Evolutionary conservation across 64 coral and sea anemone genomes (phyloP).

Genomic region (Stylophora pistillata): DNA sequence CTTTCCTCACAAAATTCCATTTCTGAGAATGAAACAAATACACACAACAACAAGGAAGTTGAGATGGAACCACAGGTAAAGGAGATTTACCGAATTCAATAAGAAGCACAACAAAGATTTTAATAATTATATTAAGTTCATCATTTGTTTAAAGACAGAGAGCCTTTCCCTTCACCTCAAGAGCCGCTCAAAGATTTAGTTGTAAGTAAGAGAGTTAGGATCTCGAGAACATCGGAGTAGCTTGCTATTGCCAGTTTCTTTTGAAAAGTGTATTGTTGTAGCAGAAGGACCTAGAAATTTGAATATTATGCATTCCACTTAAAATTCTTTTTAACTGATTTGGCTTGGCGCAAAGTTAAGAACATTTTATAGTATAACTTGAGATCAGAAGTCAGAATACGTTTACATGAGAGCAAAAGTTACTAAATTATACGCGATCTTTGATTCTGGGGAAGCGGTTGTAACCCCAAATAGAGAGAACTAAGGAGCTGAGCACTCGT

Average conservation of each 20-base stretch:
- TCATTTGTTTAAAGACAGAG: too few relatives aligned
- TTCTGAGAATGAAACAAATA: too few relatives aligned
- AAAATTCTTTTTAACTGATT: background rate
- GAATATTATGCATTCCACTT: too few relatives aligned
- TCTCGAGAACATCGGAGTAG: background rate
- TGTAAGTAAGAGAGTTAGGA: background rate
- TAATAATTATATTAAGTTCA: background rate
- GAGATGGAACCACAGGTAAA: background rate
- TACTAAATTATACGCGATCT: background rate
- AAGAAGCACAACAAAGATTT: background rate
- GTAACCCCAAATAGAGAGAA: too few relatives aligned
- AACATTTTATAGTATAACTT: background rate
- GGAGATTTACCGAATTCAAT: background rate
- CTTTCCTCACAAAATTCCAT: too few relatives aligned
- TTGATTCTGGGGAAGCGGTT: background rate
- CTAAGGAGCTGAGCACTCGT: too few relatives aligned
- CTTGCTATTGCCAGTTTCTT: too few relatives aligned
- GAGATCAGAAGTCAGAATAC: background rate
- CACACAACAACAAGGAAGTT: too few relatives aligned
- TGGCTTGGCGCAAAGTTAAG: background rate
- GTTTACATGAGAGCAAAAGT: constrained; percentile 44
- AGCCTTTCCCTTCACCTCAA: constrained; percentile 14
- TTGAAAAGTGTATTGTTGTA: too few relatives aligned
- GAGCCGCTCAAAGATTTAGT: background rate
- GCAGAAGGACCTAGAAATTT: too few relatives aligned